phyloP scores from a whole-genome alignment of 1,140 invertebrate genomes.

The fruit fly (Drosophila melanogaster) region DNA sequence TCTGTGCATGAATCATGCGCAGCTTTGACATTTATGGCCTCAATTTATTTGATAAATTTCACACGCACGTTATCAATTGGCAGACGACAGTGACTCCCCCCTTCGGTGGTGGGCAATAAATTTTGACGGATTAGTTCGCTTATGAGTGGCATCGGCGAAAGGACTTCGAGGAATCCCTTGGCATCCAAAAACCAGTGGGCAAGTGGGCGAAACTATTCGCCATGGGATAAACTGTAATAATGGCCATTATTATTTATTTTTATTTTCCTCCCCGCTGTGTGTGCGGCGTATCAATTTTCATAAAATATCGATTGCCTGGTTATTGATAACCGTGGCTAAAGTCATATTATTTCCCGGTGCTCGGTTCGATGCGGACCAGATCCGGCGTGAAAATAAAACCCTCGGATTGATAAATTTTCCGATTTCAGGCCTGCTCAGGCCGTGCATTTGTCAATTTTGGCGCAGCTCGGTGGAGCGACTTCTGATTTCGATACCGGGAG shows the following conservation, averaged over 20 bases:
- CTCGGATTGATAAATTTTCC: conserved; percentile 64
- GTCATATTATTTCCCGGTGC: conserved; percentile 68
- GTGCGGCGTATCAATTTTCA: conserved; percentile 77
- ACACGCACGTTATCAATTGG: conserved; percentile 82
- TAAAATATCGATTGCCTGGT: conserved; percentile 80
- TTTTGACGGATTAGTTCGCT: conserved; percentile 82
- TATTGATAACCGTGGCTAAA: conserved; percentile 80
- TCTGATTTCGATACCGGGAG: conserved; percentile 6
- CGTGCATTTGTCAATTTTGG: conserved; percentile 34
- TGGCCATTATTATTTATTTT: conserved; percentile 81
- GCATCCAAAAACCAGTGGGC: conserved; percentile 23
- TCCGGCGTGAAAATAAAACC: conserved; percentile 14
- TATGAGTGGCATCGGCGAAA: conserved; percentile 66
- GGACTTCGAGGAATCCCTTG: conserved; percentile 8
- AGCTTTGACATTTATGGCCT: conserved; percentile 80
- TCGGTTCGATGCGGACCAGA: conserved; percentile 21
- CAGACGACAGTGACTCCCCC: conserved; percentile 41
- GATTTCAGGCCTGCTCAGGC: conserved; percentile 52
- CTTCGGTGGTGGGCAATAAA: conserved; percentile 72
- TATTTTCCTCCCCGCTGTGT: conserved; percentile 45
- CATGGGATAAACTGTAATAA: conserved; percentile 76
- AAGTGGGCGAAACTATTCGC: conserved; percentile 63
- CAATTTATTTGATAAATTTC: conserved; percentile 84
- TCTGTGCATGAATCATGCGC: conserved; percentile 74
- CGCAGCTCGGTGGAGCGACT: background rate